phyloP scores from a whole-genome alignment of 1,140 invertebrate species.

The Aphis gossypii region DNA sequence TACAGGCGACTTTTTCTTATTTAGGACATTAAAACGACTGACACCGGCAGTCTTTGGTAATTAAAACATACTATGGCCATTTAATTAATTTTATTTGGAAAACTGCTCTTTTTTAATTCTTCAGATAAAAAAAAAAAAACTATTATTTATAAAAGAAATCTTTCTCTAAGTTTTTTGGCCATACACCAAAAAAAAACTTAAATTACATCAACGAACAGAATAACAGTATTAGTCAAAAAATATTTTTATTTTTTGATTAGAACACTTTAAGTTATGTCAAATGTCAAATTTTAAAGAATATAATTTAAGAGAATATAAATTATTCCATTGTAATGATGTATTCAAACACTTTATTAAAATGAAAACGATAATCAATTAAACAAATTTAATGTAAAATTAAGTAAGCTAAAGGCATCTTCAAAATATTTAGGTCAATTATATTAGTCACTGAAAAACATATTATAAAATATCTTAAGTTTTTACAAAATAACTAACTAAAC shows the following conservation, averaged over 20 bases:
- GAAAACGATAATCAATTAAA: no score
- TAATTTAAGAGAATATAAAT: not conserved
- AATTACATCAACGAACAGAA: not conserved
- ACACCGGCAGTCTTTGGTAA: slow-evolving; percentile 48
- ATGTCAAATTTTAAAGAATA: not conserved
- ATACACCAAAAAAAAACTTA: not conserved
- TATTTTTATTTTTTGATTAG: not conserved
- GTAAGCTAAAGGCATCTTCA: no score
- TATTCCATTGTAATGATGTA: not conserved
- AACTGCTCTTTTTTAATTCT: slow-evolving; percentile 28
- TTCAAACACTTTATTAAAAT: not conserved
- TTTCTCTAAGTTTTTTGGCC: not conserved
- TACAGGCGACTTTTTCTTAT: slow-evolving; percentile 14
- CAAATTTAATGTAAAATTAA: no score
- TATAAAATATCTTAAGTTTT: no score
- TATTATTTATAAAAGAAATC: slow-evolving; percentile 26
- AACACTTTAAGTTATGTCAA: not conserved
- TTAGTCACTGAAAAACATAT: no score
- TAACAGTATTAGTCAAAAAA: not conserved
- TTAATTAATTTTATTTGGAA: slow-evolving; percentile 51
- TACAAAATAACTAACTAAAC: no score
- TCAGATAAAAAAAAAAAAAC: not conserved
- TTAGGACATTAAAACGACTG: slow-evolving; percentile 37
- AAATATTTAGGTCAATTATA: no score
- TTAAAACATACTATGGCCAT: slow-evolving; percentile 38